Base-by-base conservation (phyloP, 1,140 invertebrate species). In the Anastrepha ludens region DNA sequence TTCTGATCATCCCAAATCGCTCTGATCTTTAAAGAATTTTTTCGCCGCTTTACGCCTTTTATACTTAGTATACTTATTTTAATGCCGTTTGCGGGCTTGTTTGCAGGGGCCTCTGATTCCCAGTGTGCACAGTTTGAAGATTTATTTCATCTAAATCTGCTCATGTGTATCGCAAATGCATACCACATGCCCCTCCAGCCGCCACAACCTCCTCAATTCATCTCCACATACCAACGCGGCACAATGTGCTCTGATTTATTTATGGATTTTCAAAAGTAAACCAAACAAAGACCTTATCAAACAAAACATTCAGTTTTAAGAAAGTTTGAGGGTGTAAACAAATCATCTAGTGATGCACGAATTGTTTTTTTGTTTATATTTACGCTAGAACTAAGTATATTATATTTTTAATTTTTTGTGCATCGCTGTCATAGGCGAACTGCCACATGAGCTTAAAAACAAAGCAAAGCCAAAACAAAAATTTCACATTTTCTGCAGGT, bases 121-220 rank as follows among this genome's bases (percentile, higher is more conserved):
- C 7, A 87, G 29, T 67, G 50, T 15, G 13, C 86, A 41, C 50
- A 78, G 64, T 41, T 67, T 87, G 64, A 92, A 92, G 91, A 92
- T 92, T 92, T 92, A 92, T 92, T 88, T 92, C 88, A 89, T 91
- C 87, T 88, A 90, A 87, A 67, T 88, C 85, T 88, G 86, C 89
- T 92, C 91, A 90, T 91, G 91, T 91, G 90, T 92, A 89, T 81
- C 47, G 47, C 74, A 81, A 81, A 81, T 60, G 39, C 39, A 89
- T 74, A 62, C 81, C 87, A 41, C 67, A 11, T 11, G n/a, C 67
- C 59, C 29, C 74, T 81, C 50, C 70, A 50, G 17, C 60, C 50
- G 2, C 50, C n/a, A 58, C 78, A 17, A 86, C 60, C 50, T 88
- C 60, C 67, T 62, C 81, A 15, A 47, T 87, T 58, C 39, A 74